Percentiles rank a stretch among this genome's conserved stretches.
Evolutionary conservation across 1,140 invertebrate genomes (phyloP).

Genomic region (Drosophila equinoxialis): DNA sequence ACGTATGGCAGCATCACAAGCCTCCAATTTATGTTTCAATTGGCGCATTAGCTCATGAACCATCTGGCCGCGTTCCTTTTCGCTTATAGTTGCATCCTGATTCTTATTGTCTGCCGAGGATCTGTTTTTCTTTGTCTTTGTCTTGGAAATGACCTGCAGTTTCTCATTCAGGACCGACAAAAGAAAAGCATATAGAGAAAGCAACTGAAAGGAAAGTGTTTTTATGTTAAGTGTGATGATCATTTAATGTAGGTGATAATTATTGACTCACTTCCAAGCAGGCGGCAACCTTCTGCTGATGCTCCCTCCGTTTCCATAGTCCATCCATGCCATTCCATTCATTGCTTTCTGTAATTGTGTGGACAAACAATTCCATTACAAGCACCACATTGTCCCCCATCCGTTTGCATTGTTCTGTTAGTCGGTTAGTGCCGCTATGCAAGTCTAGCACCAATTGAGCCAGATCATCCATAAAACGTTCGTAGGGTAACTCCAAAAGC

Average conservation of each 20-base stretch:
- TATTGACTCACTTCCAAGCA: conserved; percentile 63
- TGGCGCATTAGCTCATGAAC: conserved; percentile 73
- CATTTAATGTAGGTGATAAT: no score
- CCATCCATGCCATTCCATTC: conserved; percentile 63
- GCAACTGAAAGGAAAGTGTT: conserved; percentile 52
- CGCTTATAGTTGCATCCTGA: conserved; percentile 56
- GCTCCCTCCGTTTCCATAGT: conserved; percentile 65
- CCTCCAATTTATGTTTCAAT: conserved; percentile 73
- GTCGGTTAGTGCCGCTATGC: conserved; percentile 46
- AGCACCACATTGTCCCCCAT: conserved; percentile 64
- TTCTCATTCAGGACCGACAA: conserved; percentile 78
- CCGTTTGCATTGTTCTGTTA: conserved; percentile 59
- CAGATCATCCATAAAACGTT: conserved; percentile 73
- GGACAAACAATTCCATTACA: conserved; percentile 55
- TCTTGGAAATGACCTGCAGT: conserved; percentile 64
- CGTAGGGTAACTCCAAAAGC: conserved; percentile 74
- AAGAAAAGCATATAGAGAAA: conserved; percentile 78
- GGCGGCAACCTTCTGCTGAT: conserved; percentile 70
- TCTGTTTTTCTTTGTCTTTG: conserved; percentile 64
- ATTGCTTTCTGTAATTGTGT: conserved; percentile 69
- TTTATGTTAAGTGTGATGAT: background rate
- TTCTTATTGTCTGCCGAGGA: conserved; percentile 45
- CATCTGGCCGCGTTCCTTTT: conserved; percentile 76
- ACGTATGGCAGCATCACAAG: conserved; percentile 72
- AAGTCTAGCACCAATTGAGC: conserved; percentile 69